Evolutionary conservation across 2,113 vertebrate genomes (phyloP).

Genomic region (Nesoenas mayeri): DNA sequence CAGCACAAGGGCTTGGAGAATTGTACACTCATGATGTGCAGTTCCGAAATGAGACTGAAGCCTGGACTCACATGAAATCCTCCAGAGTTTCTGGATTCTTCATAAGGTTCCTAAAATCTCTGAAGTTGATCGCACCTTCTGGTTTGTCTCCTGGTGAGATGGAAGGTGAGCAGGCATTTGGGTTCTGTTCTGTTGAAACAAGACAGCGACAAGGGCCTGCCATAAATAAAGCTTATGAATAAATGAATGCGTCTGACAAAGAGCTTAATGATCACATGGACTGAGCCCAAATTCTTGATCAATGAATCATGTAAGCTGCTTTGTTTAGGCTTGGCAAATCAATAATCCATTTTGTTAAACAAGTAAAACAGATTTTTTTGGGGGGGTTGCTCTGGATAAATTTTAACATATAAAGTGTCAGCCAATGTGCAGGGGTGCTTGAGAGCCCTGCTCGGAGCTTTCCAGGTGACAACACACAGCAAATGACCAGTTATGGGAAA

Average conservation of each 20-base stretch:
- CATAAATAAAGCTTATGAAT: slow-evolving; percentile 55
- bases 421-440: neutral
- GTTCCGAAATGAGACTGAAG: neutral
- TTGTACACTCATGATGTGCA: neutral
- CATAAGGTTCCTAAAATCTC: neutral
- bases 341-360: slow-evolving; percentile 74
- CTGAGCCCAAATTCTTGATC: slow-evolving; percentile 69
- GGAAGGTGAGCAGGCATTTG: slow-evolving; percentile 4
- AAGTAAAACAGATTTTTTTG: slow-evolving; percentile 62
- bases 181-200: slow-evolving; percentile 17
- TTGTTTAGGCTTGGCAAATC: slow-evolving; percentile 73
- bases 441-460: neutral
- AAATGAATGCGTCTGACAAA: slow-evolving; percentile 65
- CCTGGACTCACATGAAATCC: neutral
- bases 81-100: neutral
- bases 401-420: slow-evolving; percentile 60
- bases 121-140: neutral
- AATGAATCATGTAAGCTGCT: slow-evolving; percentile 67
- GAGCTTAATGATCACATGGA: slow-evolving; percentile 66
- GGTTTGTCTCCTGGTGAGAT: slow-evolving; percentile 6
- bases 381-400: slow-evolving; percentile 28
- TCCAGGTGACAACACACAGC: neutral
- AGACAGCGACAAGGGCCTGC: neutral
- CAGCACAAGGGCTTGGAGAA: neutral
- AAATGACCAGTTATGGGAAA: neutral